Base-by-base conservation (phyloP, 92 coral and sea anemone species). In the Parazoanthus darwini region DNA sequence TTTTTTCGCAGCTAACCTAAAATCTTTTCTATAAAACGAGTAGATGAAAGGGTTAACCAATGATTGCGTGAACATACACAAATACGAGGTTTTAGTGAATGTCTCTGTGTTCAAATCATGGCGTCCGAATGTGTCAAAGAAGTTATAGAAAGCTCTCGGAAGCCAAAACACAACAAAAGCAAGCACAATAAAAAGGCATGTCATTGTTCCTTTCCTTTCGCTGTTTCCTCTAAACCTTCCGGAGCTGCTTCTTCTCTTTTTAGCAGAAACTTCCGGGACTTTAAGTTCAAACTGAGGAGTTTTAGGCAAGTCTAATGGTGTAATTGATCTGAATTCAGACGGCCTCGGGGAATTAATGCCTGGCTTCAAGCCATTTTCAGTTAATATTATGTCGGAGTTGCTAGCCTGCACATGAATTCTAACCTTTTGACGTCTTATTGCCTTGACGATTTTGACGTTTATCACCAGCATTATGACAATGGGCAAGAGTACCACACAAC, bases 91-190 rank as follows among this genome's bases (percentile, higher is more conserved):
- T 71, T 84, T 84, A n/a, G 68, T 71, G 44, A 84, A 84, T 14
- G 87, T 84, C 43, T 84, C 87, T 18, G 87, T 68, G n/a, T 84
- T 84, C 79, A 84, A 71, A 50, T 46, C 65, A 23, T 46, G 43
- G 6, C 42, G 87, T 13, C 78, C 78, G 33, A 84, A 84, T 44
- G 79, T 46, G 14, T 26, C 67, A 54, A 84, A 84, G 0, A 84
- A 84, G 59, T 84, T 84, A 74, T 84, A 84, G 18, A 84, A 84
- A 4, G 87, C 87, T 33, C 87, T 46, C 20, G 87, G 87, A 26
- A 84, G 79, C 87, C 87, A 84, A 18, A 84, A 84, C 26, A 84
- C 78, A 15, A 84, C 87, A 46, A 84, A 84, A 2, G 87, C 87
- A 8, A 84, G 79, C 5, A 84, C 79, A 13, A 84, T 84, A 46